Evolutionary conservation across 2,113 vertebrate species (phyloP), one percentile per base, ranked within the genome.

Genomic region (Anser cygnoides): DNA sequence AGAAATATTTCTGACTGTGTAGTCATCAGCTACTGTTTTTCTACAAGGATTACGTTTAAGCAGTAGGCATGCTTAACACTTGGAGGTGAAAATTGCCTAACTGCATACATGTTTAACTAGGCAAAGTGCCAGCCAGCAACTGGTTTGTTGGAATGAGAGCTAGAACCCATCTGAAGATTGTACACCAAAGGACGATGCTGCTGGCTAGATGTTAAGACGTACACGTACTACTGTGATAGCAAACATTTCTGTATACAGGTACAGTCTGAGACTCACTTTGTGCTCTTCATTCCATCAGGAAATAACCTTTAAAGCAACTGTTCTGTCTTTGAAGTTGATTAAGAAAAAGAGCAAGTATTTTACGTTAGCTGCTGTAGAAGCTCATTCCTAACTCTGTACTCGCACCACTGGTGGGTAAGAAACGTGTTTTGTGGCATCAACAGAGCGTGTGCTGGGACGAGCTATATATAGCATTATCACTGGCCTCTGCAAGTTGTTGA

Each of bases 401-500:
- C 62, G 65, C 74, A 73, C 77, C 75, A 43, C 79, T 7, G 15
- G 61, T 54, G 68, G 92, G 83, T 55, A 66, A 59, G 39, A 65
- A 65, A 11, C 41, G 14, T 2, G 20, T 59, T 91, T 54, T 74
- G 91, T 50, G 78, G 65, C 77, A 35, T 6, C 70, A 49, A 76
- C 44, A 13, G 37, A 70, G 71, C 5, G 2, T 33, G 75, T 2
- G 21, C 55, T 78, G 71, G 37, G 28, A 52, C 44, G 8, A 20
- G 41, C 74, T 95, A 89, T 75, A 83, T 46, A 95, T 80, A 94
- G 96, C 84, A 39, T 49, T 59, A 77, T 92, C 95, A 93, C 55
- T 10, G 9, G 28, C 49, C 89, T 28, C 28, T 44, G 35, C 52
- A 57, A 65, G 93, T 74, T 96, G 88, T 71, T 93, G 92, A 33